Conservation (phyloP, 2,888 invertebrate genomes). For the Lycia hirtaria region DNA sequence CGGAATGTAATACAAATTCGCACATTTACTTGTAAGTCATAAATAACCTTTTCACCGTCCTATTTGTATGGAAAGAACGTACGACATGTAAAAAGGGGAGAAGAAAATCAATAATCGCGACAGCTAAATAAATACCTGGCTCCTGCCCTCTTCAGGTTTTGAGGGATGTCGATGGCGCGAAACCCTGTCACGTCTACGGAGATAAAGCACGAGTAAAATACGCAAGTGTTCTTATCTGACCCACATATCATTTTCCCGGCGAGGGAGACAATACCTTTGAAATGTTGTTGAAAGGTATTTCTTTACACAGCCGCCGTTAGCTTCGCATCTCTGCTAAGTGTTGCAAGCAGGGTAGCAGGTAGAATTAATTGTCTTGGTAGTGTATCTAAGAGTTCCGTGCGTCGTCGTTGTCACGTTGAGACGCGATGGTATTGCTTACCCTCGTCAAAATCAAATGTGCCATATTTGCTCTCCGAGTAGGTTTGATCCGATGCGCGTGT, state of each 20-base stretch:
- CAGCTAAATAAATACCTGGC: slow-evolving; percentile 25
- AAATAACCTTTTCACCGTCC: slow-evolving; percentile 7
- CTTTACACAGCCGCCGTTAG: slow-evolving; percentile 21
- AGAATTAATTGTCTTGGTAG: slow-evolving; percentile 24
- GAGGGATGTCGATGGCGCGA: slow-evolving; percentile 35
- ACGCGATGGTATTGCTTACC: slow-evolving; percentile 33
- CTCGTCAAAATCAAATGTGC: slow-evolving; percentile 36
- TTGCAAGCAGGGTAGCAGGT: slow-evolving; percentile 17
- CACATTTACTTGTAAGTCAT: neutral
- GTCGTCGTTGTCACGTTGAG: slow-evolving; percentile 3
- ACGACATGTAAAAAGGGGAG: slow-evolving; percentile 16
- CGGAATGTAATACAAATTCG: neutral
- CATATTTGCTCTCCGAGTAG: slow-evolving; percentile 25
- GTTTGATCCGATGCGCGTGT: slow-evolving; percentile 11
- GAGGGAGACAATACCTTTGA: slow-evolving; percentile 47
- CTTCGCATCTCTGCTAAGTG: slow-evolving; percentile 17
- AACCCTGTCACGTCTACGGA: slow-evolving; percentile 42
- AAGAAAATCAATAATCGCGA: slow-evolving; percentile 26
- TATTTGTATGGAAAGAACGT: slow-evolving; percentile 13
- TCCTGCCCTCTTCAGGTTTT: slow-evolving; percentile 25
- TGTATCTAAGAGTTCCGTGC: slow-evolving; percentile 17
- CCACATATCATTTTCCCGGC: slow-evolving; percentile 44
- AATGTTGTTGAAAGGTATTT: slow-evolving; percentile 35
- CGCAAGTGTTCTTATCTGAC: slow-evolving; percentile 50
- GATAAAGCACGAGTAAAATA: slow-evolving; percentile 52